A percentile compares a stretch with the other conserved stretches of the same genome.
Evolutionary conservation across 1,140 invertebrate genomes (phyloP).

Genomic region (Dermatophagoides farinae): DNA sequence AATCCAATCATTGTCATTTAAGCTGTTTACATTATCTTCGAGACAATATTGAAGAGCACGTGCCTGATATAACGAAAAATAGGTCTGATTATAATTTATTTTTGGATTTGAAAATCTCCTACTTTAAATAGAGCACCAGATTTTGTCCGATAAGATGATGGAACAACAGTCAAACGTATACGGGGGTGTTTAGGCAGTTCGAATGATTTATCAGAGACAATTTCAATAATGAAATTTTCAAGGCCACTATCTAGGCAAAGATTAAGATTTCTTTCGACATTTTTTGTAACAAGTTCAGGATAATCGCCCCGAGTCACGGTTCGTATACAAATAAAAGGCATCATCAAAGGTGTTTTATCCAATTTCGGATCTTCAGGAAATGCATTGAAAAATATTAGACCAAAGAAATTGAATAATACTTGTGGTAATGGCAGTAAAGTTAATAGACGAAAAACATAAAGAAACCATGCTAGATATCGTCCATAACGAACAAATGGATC

Average conservation of each 20-base stretch:
- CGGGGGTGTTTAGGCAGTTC: slow-evolving; percentile 42
- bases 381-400: slow-evolving; percentile 73
- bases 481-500: slow-evolving; percentile 64
- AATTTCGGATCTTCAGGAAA: slow-evolving; percentile 56
- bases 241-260: slow-evolving; percentile 69
- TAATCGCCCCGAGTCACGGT: slow-evolving; percentile 88
- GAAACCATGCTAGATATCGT: slow-evolving; percentile 34
- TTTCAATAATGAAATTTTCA: slow-evolving; percentile 91
- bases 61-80: too few relatives aligned
- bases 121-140: slow-evolving; percentile 74
- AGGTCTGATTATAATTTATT: not conserved
- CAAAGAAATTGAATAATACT: slow-evolving; percentile 75
- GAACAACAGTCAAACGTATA: slow-evolving; percentile 62
- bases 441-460: slow-evolving; percentile 57
- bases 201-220: slow-evolving; percentile 76
- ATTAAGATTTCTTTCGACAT: slow-evolving; percentile 69
- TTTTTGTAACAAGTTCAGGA: slow-evolving; percentile 68
- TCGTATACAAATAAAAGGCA: slow-evolving; percentile 84
- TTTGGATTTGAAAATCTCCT: not conserved
- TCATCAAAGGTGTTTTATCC: slow-evolving; percentile 64
- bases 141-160: slow-evolving; percentile 58
- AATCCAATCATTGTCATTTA: slow-evolving; percentile 81
- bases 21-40: slow-evolving; percentile 66
- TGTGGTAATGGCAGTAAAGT: slow-evolving; percentile 52
- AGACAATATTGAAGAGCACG: slow-evolving; percentile 86